Percentiles rank a stretch among this genome's conserved stretches.
phyloP scores from a whole-genome alignment of 2,888 invertebrate species.

The Tridacna gigas region DNA sequence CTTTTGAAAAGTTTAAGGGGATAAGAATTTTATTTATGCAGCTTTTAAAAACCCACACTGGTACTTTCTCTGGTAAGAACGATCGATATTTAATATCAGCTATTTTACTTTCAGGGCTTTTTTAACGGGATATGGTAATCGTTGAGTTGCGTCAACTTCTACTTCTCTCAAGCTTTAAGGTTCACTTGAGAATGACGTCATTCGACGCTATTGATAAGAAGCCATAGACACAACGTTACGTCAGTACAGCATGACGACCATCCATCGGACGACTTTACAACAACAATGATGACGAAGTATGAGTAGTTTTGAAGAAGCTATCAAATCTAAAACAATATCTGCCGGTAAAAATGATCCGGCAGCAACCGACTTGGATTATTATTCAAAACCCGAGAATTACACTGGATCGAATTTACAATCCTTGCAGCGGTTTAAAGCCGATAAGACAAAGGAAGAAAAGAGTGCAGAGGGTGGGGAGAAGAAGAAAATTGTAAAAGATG shows the following conservation, averaged over 20 bases:
- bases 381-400: constrained; percentile 82
- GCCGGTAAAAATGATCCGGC: constrained; percentile 69
- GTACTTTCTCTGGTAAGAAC: no score
- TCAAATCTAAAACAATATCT: constrained; percentile 31
- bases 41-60: no score
- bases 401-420: constrained; percentile 75
- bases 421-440: constrained; percentile 68
- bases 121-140: background rate
- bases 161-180: background rate
- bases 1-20: no score
- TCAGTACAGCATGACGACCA: background rate
- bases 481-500: constrained; percentile 58
- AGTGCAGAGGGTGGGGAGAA: constrained; percentile 69
- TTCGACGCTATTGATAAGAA: background rate
- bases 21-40: no score
- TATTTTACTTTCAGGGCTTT: background rate
- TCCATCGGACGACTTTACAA: background rate
- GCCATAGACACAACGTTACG: constrained; percentile 22
- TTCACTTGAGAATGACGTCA: background rate
- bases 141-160: background rate
- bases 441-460: constrained; percentile 89
- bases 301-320: constrained; percentile 47
- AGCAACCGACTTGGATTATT: constrained; percentile 79
- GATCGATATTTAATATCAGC: background rate
- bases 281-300: constrained; percentile 8